Conservation (phyloP, 2,113 vertebrate genomes). For the Myocastor coypus region DNA sequence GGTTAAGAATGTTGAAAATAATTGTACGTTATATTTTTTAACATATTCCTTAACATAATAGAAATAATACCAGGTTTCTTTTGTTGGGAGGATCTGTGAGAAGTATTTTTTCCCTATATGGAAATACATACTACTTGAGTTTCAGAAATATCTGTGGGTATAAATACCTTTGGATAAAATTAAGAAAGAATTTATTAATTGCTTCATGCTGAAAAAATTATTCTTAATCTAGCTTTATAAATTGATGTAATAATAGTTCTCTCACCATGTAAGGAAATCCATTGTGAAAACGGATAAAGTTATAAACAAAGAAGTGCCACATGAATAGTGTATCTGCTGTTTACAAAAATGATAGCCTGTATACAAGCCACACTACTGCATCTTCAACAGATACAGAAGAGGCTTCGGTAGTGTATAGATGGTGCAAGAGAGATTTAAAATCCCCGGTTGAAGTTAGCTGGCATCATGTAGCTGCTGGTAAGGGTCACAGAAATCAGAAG, state of each 20-base stretch:
- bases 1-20: slow-evolving; percentile 34
- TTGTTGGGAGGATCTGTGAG: not conserved
- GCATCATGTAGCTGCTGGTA: not conserved
- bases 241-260: not conserved
- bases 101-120: not conserved
- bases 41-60: not conserved
- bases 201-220: not conserved
- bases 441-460: not conserved
- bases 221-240: slow-evolving; percentile 34
- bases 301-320: not conserved
- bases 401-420: not conserved
- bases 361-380: not conserved
- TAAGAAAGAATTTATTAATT: not conserved
- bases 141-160: slow-evolving; percentile 4
- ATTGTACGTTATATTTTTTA: not conserved
- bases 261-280: not conserved
- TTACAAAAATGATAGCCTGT: not conserved
- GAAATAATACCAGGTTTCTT: not conserved
- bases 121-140: not conserved
- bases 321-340: not conserved
- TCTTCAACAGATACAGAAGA: not conserved
- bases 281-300: not conserved
- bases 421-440: not conserved
- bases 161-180: not conserved
- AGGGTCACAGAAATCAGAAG: not conserved